These are phyloP conservation scores for Pocillopora meandrina DNA, from an alignment of 92 coral and sea anemone genomes.

Conservation along the genomic window DNA sequence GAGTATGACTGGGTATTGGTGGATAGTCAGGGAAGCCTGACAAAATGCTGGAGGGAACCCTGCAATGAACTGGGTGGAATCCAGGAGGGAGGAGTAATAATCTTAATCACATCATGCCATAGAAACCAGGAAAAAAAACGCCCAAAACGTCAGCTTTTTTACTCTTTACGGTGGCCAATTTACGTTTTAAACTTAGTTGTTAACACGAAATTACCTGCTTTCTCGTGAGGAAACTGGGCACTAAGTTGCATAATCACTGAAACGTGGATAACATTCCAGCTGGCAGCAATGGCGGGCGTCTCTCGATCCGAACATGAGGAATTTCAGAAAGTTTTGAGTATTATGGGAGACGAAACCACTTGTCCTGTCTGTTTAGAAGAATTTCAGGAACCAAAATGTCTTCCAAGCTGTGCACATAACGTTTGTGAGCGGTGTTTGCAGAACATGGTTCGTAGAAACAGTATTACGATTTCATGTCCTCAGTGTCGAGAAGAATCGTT, in stretches of 20 bases:
- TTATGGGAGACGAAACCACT: conserved; percentile 52
- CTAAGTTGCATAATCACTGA: conserved; percentile 1
- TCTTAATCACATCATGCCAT: no score
- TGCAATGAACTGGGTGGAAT: no score
- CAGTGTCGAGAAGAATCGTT: conserved; percentile 62
- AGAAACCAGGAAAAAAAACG: no score
- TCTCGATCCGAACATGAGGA: conserved; percentile 17
- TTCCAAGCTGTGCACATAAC: conserved; percentile 72
- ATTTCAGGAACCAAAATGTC: conserved; percentile 68
- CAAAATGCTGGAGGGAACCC: no score
- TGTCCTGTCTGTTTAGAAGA: conserved; percentile 74
- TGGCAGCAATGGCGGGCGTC: conserved; percentile 27
- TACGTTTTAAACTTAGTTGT: no score
- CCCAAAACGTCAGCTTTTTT: no score
- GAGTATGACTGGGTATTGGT: no score
- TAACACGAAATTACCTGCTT: no score
- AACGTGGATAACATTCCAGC: neutral
- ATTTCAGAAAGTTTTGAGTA: conserved; percentile 23
- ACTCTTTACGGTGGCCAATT: no score
- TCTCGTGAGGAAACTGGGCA: neutral
- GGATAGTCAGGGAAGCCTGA: no score
- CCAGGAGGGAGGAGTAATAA: no score
- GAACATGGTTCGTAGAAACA: conserved; percentile 49
- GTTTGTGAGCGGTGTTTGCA: conserved; percentile 69
- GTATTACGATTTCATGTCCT: conserved; percentile 54